Conservation (phyloP, 2,797 vertebrate genomes). For the Acanthopagrus latus region DNA sequence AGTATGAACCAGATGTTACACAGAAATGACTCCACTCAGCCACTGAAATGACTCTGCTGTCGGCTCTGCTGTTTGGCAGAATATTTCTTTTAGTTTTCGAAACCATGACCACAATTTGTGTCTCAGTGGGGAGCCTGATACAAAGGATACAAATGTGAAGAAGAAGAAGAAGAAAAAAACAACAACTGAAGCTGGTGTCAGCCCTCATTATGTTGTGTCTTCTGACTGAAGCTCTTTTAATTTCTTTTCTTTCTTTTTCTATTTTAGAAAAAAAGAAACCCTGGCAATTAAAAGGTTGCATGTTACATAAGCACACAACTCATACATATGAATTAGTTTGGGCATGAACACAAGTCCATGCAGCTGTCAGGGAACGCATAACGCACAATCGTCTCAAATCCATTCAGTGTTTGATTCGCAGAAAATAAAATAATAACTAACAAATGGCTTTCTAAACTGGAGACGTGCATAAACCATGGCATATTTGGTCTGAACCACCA, state of each 20-base stretch:
- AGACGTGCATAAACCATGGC: neutral
- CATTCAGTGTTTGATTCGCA: neutral
- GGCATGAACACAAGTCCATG: neutral
- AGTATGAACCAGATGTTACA: slow-evolving; percentile 23
- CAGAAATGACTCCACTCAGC: too few relatives aligned
- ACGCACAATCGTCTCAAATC: neutral
- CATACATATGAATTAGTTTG: too few relatives aligned
- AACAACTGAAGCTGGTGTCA: neutral
- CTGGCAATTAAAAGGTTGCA: neutral
- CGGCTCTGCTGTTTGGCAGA: slow-evolving; percentile 1
- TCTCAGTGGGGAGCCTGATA: neutral
- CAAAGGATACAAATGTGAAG: slow-evolving; percentile 7
- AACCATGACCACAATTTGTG: neutral
- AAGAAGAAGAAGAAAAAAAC: slow-evolving; percentile 19
- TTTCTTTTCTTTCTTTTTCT: too few relatives aligned
- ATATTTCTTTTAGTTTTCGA: neutral
- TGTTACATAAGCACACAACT: neutral
- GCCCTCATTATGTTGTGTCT: neutral
- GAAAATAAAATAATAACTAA: neutral
- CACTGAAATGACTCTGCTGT: neutral
- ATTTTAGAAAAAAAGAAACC: neutral
- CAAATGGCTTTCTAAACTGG: neutral
- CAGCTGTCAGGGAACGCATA: neutral
- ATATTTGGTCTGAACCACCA: neutral
- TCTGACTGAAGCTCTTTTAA: neutral